Conservation (phyloP, 53 echinoderm and acorn worm genomes). For the Temnopleurus reevesii region DNA sequence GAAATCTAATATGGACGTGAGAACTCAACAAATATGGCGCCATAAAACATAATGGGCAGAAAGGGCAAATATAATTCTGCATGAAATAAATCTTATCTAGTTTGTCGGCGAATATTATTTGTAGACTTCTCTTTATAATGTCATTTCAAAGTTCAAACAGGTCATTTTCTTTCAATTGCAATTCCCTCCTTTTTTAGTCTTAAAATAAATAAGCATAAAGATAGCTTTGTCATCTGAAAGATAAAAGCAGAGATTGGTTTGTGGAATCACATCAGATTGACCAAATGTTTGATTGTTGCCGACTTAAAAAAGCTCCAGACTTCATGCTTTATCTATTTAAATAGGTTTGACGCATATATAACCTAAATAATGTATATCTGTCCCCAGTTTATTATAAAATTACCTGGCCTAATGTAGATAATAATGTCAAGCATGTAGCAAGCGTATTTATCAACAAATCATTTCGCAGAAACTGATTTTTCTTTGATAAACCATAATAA, state of each 20-base stretch:
- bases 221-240: too few species aligned
- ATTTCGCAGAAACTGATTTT: neutral
- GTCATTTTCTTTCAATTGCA: neutral
- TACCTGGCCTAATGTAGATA: neutral
- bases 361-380: neutral
- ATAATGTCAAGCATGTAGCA: neutral
- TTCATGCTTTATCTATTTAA: too few species aligned
- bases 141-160: neutral
- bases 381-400: neutral
- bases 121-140: neutral
- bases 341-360: too few species aligned
- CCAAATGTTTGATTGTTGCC: too few species aligned
- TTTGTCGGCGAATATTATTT: neutral
- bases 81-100: neutral
- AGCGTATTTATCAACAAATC: too few species aligned
- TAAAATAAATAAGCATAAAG: too few species aligned
- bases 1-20: neutral
- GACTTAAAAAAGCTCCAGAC: too few species aligned
- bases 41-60: neutral
- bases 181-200: too few species aligned
- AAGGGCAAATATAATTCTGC: neutral
- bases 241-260: too few species aligned
- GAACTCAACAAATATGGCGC: neutral
- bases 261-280: too few species aligned
- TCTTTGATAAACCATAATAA: neutral